Evolutionary conservation across 2,797 vertebrate genomes (phyloP), one percentile per base, ranked within the genome.

Genomic region (Rhyacichthys aspro): DNA sequence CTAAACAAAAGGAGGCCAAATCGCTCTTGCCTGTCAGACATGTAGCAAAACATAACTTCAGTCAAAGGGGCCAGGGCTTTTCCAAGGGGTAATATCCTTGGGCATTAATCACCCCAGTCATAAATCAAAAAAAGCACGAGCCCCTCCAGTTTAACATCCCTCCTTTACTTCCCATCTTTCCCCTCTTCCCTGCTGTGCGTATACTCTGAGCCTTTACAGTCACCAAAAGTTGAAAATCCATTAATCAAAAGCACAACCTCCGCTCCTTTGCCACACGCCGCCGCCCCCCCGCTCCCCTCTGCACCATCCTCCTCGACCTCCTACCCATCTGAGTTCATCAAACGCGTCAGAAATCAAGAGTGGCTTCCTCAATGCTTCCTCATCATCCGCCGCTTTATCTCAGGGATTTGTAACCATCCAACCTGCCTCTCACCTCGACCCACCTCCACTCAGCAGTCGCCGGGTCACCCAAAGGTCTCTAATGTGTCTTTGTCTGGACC

Each of bases 331-430:
- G 68, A 86, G 86, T 86, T 88, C 83, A 83, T 86, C 85, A 79
- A 86, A 84, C 85, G 79, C 85, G 88, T 90, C 86, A 90, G 85
- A 87, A 90, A 89, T 88, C 85, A 89, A 87, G 85, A 86, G 82
- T 70, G 67, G 67, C 78, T 90, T 87, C 86, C 86, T 89, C 79
- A 86, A 88, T 87, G 70, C 79, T 88, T 87, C 84, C 86, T 82
- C 78, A 74, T 84, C 61, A 59, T 63, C 74, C 62, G 46, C 14
- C 46, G 0, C 19, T 45, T 56, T 64, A 58, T 67, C 70, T 63
- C 66, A 61, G 53, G 57, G 66, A 60, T 85, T 66, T 72, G 75
- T 41, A 42, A 61, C 67, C 70, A 62, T 67, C 45, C 15, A 57
- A 59, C 73, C 43, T 28, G 28, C 11, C 64, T 54, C 16, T 36